Conservation (phyloP, 2,888 invertebrate species). For the Dicycla oo region DNA sequence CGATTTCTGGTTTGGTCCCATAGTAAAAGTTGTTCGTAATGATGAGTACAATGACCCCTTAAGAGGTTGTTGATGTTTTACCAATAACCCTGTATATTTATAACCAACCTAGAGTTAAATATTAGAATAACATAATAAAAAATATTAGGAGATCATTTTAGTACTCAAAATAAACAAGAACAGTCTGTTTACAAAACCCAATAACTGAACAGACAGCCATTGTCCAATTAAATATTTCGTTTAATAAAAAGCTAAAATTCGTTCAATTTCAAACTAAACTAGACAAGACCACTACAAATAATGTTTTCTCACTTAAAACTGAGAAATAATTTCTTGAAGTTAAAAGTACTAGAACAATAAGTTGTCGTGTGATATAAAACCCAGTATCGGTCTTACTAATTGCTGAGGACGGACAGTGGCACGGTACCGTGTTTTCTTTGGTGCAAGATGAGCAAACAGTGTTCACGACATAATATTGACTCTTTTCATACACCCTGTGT, state of each 20-base stretch:
- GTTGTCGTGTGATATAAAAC: conserved; percentile 55
- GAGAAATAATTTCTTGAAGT: neutral
- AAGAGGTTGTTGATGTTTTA: too few relatives aligned
- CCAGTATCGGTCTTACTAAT: conserved; percentile 57
- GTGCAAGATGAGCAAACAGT: conserved; percentile 56
- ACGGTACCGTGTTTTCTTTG: conserved; percentile 52
- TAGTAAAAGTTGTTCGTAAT: too few relatives aligned
- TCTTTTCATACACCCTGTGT: conserved; percentile 32
- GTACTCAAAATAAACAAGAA: neutral
- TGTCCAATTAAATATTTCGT: conserved; percentile 6
- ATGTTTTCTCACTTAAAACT: conserved; percentile 21
- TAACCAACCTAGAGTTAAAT: too few relatives aligned
- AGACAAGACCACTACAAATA: neutral
- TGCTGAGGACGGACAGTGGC: conserved; percentile 53
- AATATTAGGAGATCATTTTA: too few relatives aligned
- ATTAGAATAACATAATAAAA: too few relatives aligned
- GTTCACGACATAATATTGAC: conserved; percentile 57
- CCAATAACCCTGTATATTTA: too few relatives aligned
- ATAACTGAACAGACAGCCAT: neutral
- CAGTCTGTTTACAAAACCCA: neutral
- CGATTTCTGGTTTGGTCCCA: too few relatives aligned
- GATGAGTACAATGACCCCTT: too few relatives aligned
- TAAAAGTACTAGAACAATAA: conserved; percentile 14
- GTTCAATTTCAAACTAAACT: conserved; percentile 8
- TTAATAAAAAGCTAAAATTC: neutral